Base-by-base conservation (phyloP, 2,113 vertebrate species). In the Ageneiosus marmoratus region DNA sequence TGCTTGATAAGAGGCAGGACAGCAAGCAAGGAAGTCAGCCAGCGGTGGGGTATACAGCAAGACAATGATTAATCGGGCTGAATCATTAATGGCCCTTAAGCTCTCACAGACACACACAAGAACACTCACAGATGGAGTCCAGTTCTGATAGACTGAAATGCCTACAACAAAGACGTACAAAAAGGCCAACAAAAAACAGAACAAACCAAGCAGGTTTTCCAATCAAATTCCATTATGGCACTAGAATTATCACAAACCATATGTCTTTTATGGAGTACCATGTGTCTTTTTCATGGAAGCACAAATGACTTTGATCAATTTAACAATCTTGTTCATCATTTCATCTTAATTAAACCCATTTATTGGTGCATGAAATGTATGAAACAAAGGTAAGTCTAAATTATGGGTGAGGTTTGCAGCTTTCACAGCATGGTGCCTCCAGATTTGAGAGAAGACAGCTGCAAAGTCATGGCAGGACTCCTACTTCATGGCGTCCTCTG, bases 1-100 rank as follows among this genome's bases (percentile, higher is more conserved):
- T 37, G 51, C 56, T 84, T 88, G 87, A 88, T 86, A 88, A 88
- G 85, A 88, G 83, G 83, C 87, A 86, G 83, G 80, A 85, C 83
- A 72, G 87, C 55, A n/a, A 83, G 85, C 73, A 77, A 88, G 85
- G 87, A 84, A 86, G 85, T 88, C 80, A 82, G 80, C 83, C 83
- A 88, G 80, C 80, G 77, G 83, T 80, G 80, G 77, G 85, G 82
- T 88, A 80, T 84, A 76, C 82, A 77, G 55, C 85, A 56, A 81
- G 87, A 73, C 80, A 88, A 85, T 86, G 85, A 88, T 88, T 88
- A 85, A 88, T 86, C 83, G 16, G 29, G 77, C 65, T 46, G 62
- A 86, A 79, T 79, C 82, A 88, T 84, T 86, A 86, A 82, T 60
- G 72, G 83, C 81, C 78, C 67, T 56, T 58, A 84, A 65, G 58